Evolutionary conservation across 2,888 invertebrate genomes (phyloP), one percentile per base, ranked within the genome.

Genomic region (Phytoseiulus persimilis): DNA sequence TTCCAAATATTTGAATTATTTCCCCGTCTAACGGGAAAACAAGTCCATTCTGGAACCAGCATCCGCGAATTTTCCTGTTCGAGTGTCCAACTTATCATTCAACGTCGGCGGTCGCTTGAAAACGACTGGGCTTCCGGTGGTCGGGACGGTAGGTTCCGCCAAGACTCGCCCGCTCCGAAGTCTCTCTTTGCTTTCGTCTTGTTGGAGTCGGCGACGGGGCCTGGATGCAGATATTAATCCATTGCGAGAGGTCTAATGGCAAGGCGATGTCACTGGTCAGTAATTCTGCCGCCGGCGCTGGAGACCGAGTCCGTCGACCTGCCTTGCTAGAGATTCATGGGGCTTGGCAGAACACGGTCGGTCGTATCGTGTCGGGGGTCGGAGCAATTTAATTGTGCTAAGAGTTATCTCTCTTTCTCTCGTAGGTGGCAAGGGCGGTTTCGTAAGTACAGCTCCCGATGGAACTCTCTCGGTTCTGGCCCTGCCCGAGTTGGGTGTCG

Each of bases 401-500:
- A 65, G 65, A 65, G 65, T 65, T 18, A 65, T 65, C 28, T 65
- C 65, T 65, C 65, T 65, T 65, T 65, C 65, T 65, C 65, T 65
- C 65, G 65, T 65, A 65, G 65, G 65, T 65, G 87, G 87, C 87
- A 87, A 87, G 33, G 33, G 32, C 45, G 87, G 87, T 31, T 87
- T 87, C 87, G 32, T 45, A n/a, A 87, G 87, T 45, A n/a, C 39
- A n/a, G 87, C 28, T n/a, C 39, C 39, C 87, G 45, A 87, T 87
- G 32, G 39, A n/a, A n/a, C 87, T 87, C 32, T 87, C 6, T 87
- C 87, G 39, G 87, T 87, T 33, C 87, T 87, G 32, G 87, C 87
- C 39, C 32, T 87, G 87, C 87, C 87, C 87, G 87, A 87, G 87
- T 45, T 87, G 33, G 87, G 87, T 45, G 87, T 87, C 45, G 87